Percentiles rank a stretch among this genome's conserved stretches.
These are phyloP conservation scores for Crocodylus rhombifer DNA, from an alignment of 2,797 vertebrate genomes.

Conservation along the genomic window DNA sequence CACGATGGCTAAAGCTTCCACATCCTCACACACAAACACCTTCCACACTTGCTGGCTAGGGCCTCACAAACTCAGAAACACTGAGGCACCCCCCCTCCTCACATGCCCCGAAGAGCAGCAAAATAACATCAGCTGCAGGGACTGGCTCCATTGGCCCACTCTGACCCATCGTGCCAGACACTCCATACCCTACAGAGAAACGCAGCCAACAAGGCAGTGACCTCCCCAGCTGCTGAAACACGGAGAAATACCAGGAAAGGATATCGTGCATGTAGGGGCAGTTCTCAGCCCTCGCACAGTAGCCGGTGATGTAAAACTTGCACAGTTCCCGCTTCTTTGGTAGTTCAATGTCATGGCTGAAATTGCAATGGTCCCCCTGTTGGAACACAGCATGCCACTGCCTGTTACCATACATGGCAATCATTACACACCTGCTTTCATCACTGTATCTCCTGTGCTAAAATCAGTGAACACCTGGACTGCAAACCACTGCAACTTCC, in stretches of 20 bases:
- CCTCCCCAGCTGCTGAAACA: not conserved
- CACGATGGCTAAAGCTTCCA: too few species aligned
- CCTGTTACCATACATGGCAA: accelerated
- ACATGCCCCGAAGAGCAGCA: too few species aligned
- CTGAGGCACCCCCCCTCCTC: too few species aligned
- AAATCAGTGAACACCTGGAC: accelerated
- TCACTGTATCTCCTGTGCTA: not conserved
- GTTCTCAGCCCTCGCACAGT: slow-evolving; percentile 93
- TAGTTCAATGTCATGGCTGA: slow-evolving; percentile 96
- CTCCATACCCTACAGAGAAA: accelerated
- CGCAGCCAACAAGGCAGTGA: accelerated
- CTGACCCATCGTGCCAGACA: accelerated
- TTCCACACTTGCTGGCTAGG: too few species aligned
- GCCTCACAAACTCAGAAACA: too few species aligned
- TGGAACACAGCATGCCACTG: not conserved
- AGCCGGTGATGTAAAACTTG: slow-evolving; percentile 98
- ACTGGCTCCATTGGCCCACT: not conserved
- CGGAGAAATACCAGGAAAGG: slow-evolving; percentile 76
- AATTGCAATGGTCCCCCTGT: slow-evolving; percentile 97
- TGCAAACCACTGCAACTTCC: accelerated
- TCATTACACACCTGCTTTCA: accelerated
- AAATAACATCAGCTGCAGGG: too few species aligned
- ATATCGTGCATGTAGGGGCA: slow-evolving; percentile 99
- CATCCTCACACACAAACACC: too few species aligned
- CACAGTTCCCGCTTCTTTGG: slow-evolving; percentile 97